Evolutionary conservation across 2,888 invertebrate genomes (phyloP), one percentile per base, ranked within the genome.

Genomic region (Sinelater perroti): DNA sequence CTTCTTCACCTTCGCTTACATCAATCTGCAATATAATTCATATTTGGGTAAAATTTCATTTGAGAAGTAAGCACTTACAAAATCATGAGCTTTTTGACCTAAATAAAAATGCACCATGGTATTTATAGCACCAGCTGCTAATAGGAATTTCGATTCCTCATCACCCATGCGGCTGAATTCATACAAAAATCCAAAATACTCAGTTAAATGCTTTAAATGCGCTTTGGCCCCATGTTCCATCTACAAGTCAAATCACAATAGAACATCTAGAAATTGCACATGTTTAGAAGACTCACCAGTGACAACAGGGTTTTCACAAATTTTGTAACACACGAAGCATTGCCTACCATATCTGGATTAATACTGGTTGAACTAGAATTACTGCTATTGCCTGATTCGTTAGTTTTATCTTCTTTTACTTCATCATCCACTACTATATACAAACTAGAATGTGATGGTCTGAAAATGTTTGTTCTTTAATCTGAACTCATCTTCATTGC

Each of bases 121-220:
- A 56, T 92, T 89, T 62, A 97, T 95, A 24, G 95, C 91, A 72
- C 93, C 91, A 53, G 92, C 88, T 17, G 91, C 86, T 62, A 95
- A 82, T 70, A 97, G 81, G 79, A 96, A 97, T 74, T 89, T 85
- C 18, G 92, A 90, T 75, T 97, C 96, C 69, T 94, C 94, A 62
- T 95, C 95, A 0, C 96, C 95, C 92, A 95, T 93, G 75, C 95
- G 91, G 67, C 95, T 93, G 78, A 96, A 96, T 77, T 97, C 96
- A 75, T 93, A 90, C 61, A 97, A 80, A 69, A 97, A 85, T 28
- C 91, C 89, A 77, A 97, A 97, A 78, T 95, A 96, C 77, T 97
- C 97, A 0, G 94, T 92, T 63, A 97, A 80, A 76, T 96, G 93
- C 59, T 93, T 88, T 60, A 93, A 75, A 77, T 94, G 92, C 18